Evolutionary conservation across 2,113 vertebrate species (phyloP).

Genomic region (Muntiacus muntjak): DNA sequence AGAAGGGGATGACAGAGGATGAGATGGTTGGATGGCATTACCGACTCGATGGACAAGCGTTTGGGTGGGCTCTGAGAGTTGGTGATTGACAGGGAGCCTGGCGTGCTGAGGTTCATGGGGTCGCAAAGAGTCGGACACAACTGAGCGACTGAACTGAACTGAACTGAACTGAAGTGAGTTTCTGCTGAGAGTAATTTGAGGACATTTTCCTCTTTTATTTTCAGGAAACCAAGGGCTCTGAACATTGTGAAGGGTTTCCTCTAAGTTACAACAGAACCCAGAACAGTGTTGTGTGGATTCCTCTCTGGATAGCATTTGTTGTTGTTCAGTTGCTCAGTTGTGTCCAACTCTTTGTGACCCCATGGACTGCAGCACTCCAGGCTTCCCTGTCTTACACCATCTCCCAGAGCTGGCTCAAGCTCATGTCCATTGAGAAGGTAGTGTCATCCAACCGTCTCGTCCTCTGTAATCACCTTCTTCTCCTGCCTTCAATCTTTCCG

Average conservation of each 20-base stretch:
- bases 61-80: too few relatives aligned
- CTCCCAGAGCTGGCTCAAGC: neutral
- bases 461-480: neutral
- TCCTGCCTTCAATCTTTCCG: neutral
- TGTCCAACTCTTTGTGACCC: neutral
- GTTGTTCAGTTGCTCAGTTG: neutral
- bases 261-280: neutral
- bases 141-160: too few relatives aligned
- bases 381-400: neutral
- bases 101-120: too few relatives aligned
- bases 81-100: too few relatives aligned
- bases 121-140: too few relatives aligned
- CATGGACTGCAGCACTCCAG: neutral
- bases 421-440: neutral
- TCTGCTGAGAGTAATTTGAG: neutral
- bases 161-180: neutral
- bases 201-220: neutral
- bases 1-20: too few relatives aligned
- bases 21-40: too few relatives aligned
- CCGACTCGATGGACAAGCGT: too few relatives aligned
- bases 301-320: neutral
- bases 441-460: fast-evolving
- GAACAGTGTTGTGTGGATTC: neutral
- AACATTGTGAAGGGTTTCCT: neutral
- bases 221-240: neutral